Base-by-base conservation (phyloP, 1,140 invertebrate genomes). In the Drosophila ambigua region DNA sequence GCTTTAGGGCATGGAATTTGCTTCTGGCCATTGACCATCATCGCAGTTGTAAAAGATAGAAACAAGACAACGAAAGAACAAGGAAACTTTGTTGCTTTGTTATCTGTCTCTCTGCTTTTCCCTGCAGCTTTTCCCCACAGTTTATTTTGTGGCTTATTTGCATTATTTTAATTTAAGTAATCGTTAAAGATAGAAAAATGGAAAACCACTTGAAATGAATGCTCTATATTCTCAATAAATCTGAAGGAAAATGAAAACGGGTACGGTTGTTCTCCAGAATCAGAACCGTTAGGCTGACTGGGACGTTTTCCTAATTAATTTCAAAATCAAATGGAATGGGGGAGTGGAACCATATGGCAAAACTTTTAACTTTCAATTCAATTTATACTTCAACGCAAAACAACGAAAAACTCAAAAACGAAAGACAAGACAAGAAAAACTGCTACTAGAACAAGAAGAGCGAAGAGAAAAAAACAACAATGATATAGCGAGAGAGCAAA, bases 111-210 rank as follows among this genome's bases (percentile, higher is more conserved):
- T 50, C 26, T 57, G 43, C 57, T 7, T 44, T 39, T 13, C 57
- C 41, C 43, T 46, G 16, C 43, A 48, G 44, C 43, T 57, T 58
- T 31, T 44, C 63, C 54, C 3, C 61, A 50, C 58, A 59, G 77
- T 78, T 71, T 72, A 57, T 77, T 77, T 69, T 69, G 81, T 77
- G 64, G 74, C 74, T 87, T 83, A 85, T 85, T 85, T 85, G 82
- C 82, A 85, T 85, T 87, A 78, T 82, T 87, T 85, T 65, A 87
- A 50, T 46, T 58, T 46, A 43, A 67, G 49, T 61, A 59, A 62
- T 69, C 54, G 55, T 54, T 7, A 44, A 52, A 55, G 55, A 45
- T 6, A 26, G 26, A 16, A 6, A 31, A 24, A 28, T 16, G 6
- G 13, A 15, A 20, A 26, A 52, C 13, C 41, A 55, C n/a, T 16